Conservation (phyloP, 2,113 vertebrate genomes). For the Austrofundulus limnaeus region DNA sequence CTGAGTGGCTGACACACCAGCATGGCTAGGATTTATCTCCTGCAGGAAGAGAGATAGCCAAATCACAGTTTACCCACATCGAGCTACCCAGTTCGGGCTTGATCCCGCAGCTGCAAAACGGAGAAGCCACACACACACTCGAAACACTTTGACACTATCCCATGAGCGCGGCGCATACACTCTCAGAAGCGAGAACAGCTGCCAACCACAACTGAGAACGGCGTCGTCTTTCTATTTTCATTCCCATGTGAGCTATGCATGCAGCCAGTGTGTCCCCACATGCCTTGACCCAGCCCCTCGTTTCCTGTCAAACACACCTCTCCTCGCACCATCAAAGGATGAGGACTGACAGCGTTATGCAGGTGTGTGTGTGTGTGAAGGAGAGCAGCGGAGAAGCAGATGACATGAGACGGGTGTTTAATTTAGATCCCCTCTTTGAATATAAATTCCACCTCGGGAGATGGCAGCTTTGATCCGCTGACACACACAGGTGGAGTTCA, state of each 20-base stretch:
- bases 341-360: constrained; percentile 63
- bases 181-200: constrained; percentile 22
- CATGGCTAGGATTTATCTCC: constrained; percentile 70
- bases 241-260: constrained; percentile 21
- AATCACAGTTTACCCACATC: constrained; percentile 74
- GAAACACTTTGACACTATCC: constrained; percentile 41
- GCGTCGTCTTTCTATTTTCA: constrained; percentile 13
- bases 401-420: constrained; percentile 64
- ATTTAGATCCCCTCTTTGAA: constrained; percentile 71
- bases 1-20: constrained; percentile 72
- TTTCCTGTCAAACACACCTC: constrained; percentile 71
- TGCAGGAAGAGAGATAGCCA: constrained; percentile 73
- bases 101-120: constrained; percentile 63
- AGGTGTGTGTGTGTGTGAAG: constrained; percentile 62
- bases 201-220: constrained; percentile 30
- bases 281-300: constrained; percentile 59
- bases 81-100: constrained; percentile 52
- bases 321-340: constrained; percentile 61
- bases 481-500: constrained; percentile 71
- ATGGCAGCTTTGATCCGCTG: constrained; percentile 65
- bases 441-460: constrained; percentile 65
- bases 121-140: constrained; percentile 48
- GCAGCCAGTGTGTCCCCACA: constrained; percentile 51
- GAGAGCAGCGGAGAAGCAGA: constrained; percentile 33
- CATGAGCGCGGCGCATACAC: constrained; percentile 29